These are phyloP conservation scores for Ciconia stormi DNA, from an alignment of 2,113 vertebrate genomes.

Conservation along the genomic window DNA sequence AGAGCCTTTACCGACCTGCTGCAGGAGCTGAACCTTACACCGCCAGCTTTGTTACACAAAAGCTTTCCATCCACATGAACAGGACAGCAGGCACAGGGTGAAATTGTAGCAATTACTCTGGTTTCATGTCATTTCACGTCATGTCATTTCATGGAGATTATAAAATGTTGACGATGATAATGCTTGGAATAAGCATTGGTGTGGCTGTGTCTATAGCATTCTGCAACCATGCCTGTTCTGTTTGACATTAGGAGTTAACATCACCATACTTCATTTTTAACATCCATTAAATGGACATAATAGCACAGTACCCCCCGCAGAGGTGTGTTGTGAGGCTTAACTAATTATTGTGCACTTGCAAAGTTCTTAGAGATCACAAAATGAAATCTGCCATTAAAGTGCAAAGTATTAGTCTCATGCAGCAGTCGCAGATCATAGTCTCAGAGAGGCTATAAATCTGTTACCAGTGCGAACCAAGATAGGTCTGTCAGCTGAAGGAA, in stretches of 20 bases:
- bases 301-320: background rate
- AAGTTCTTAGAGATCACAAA: background rate
- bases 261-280: background rate
- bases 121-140: background rate
- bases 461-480: background rate
- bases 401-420: background rate
- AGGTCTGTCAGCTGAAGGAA: background rate
- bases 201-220: background rate
- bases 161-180: background rate
- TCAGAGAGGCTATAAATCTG: background rate
- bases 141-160: background rate
- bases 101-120: background rate
- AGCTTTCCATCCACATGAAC: background rate
- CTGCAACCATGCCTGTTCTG: background rate
- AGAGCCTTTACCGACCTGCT: background rate
- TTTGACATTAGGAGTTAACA: background rate
- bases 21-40: background rate
- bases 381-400: background rate
- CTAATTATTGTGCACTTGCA: background rate
- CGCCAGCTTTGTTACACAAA: rapidly evolving
- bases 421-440: background rate
- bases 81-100: background rate
- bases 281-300: background rate
- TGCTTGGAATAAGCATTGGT: background rate
- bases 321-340: background rate